phyloP scores from a whole-genome alignment of 2,113 vertebrate genomes.

The Apus apus region DNA sequence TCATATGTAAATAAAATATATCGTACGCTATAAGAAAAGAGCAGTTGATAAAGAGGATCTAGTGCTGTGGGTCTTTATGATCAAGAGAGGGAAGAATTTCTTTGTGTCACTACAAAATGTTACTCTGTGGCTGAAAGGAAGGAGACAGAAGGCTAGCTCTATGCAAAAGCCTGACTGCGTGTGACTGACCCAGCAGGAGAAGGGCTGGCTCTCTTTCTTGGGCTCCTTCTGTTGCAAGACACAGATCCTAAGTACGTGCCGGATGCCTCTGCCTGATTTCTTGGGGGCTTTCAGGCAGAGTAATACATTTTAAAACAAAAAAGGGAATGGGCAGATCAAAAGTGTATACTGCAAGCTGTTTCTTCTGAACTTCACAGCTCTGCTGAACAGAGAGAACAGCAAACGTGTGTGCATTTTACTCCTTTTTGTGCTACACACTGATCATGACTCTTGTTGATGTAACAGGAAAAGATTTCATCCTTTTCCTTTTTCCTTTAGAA shows the following conservation, averaged over 20 bases:
- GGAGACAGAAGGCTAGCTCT: constrained; percentile 75
- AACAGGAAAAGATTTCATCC: neutral
- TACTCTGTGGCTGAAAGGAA: constrained; percentile 74
- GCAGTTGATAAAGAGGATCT: constrained; percentile 72
- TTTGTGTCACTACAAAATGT: constrained; percentile 78
- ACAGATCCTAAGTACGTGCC: constrained; percentile 23
- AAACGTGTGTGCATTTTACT: neutral
- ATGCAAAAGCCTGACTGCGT: constrained; percentile 69
- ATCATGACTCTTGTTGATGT: neutral
- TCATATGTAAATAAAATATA: constrained; percentile 77
- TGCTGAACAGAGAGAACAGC: neutral
- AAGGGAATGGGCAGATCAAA: constrained; percentile 7
- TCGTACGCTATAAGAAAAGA: constrained; percentile 72
- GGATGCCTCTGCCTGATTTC: constrained; percentile 14
- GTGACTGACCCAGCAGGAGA: constrained; percentile 71
- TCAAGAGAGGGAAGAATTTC: constrained; percentile 73
- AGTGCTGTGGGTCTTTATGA: constrained; percentile 67
- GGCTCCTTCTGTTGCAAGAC: constrained; percentile 58
- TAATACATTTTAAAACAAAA: constrained; percentile 40
- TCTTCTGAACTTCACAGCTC: constrained; percentile 5
- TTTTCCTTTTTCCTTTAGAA: neutral
- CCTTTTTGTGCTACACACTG: neutral
- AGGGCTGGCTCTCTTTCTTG: constrained; percentile 59
- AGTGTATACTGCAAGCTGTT: constrained; percentile 19
- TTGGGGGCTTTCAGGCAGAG: neutral